Evolutionary conservation across 64 coral and sea anemone genomes (phyloP), one percentile per base, ranked within the genome.

Genomic region (Montipora capricornis): DNA sequence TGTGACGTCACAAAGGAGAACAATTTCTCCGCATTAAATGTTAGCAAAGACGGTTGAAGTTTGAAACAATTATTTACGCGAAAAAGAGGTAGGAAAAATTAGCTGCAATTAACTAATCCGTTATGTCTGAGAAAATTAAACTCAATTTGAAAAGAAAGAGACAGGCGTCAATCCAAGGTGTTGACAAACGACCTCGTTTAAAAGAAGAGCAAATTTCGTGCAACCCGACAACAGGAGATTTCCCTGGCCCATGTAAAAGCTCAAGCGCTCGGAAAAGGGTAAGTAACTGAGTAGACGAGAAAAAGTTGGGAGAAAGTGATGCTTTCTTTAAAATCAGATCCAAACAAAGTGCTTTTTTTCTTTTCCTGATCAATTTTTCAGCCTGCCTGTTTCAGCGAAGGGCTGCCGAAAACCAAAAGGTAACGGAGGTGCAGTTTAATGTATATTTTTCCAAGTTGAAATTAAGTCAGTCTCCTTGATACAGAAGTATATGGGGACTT

Each of bases 1-100:
- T 66, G 53, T 57, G 53, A 37, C 82, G 82, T 85, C 82, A 85
- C 10, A 85, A 49, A 85, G 4, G 15, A 49, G 13, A 78, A 16
- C 6, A 11, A 57, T 11, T 11, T 57, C 6, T 57, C 6, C 53
- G 53, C 6, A 57, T 78, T 37, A 37, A 16, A 1, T 19, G 26
- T 2, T 13, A 50, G 16, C 46, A 49, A 50, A 1, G 76, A 44
- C 6, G 8, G 44, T 69, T 85, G 45, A 45, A 26, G 61, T 67
- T 70, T 67, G 82, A 85, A 85, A 49, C 82, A 20, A 47, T 85
- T 44, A 69, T 49, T 85, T 85, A 15, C 8, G 16, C 4, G 15
- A 11, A 69, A 15, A 8, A 11, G 53, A 57, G 53, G 11, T 16
- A 64, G 61, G 61, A 64, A 64, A 15, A 16, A 64, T 14, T 64